Conservation (phyloP, 2,888 invertebrate genomes). For the Nymphalis polychloros region DNA sequence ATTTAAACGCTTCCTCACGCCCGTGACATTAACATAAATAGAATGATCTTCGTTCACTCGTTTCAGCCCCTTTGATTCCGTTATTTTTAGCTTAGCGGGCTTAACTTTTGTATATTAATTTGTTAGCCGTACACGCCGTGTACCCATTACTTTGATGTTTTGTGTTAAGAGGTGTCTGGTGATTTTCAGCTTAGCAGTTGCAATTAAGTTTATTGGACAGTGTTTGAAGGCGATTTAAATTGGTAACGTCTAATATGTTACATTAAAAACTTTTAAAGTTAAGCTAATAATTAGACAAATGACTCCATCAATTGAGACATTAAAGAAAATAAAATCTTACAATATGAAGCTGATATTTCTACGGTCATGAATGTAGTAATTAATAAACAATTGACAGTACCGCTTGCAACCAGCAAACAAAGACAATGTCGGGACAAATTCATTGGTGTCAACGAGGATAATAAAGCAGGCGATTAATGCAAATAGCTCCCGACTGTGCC, state of each 20-base stretch:
- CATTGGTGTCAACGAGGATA: conserved; percentile 53
- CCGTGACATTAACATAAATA: conserved; percentile 82
- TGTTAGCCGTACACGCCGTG: conserved; percentile 63
- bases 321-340: background rate
- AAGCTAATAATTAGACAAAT: background rate
- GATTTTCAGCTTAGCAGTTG: conserved; percentile 66
- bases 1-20: conserved; percentile 83
- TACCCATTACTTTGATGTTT: conserved; percentile 77
- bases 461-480: conserved; percentile 68
- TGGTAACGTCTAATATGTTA: background rate
- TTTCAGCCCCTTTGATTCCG: conserved; percentile 77
- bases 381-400: conserved; percentile 1
- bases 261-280: background rate
- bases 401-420: conserved; percentile 40
- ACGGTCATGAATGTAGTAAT: background rate
- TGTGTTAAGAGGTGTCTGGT: conserved; percentile 71
- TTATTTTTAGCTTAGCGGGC: conserved; percentile 76
- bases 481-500: conserved; percentile 52
- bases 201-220: conserved; percentile 36
- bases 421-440: conserved; percentile 46
- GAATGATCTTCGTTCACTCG: conserved; percentile 75
- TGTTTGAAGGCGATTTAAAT: background rate
- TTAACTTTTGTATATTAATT: conserved; percentile 77
- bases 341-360: background rate
- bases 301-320: background rate